These are phyloP conservation scores for Pseudoatta argentina DNA, from an alignment of 1,140 invertebrate species.

Conservation along the genomic window DNA sequence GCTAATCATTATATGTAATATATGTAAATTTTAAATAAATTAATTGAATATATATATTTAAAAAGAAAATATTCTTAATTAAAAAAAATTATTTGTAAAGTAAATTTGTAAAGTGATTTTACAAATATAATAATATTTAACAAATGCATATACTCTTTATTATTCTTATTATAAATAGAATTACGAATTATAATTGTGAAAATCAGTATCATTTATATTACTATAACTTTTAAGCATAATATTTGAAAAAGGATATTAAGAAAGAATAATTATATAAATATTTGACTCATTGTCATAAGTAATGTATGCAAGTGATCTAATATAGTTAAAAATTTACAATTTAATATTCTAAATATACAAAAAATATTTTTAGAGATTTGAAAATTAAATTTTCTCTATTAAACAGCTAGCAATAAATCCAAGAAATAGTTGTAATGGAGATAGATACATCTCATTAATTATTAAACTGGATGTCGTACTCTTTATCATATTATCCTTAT, in stretches of 20 bases:
- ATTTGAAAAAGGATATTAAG: not conserved
- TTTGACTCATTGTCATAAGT: no score
- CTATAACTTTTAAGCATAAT: not conserved
- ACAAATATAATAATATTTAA: not conserved
- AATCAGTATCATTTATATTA: slow-evolving; percentile 4
- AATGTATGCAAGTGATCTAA: no score
- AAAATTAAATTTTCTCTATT: not conserved
- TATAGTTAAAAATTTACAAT: not conserved
- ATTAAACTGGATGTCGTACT: slow-evolving; percentile 1
- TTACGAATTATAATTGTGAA: not conserved
- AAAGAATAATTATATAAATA: no score
- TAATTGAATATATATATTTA: not conserved
- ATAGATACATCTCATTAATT: slow-evolving; percentile 5
- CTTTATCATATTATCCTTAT: not conserved
- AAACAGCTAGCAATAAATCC: not conserved
- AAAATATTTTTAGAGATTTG: not conserved
- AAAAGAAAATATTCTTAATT: not conserved
- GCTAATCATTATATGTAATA: not conserved
- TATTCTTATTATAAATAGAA: not conserved
- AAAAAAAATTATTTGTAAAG: not conserved
- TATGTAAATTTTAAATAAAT: slow-evolving; percentile 1
- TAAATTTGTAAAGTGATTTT: no score
- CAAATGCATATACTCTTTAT: not conserved
- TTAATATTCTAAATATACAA: not conserved
- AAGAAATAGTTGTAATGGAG: not conserved